phyloP scores from a whole-genome alignment of 1,140 invertebrate species.

The Ips nitidus region DNA sequence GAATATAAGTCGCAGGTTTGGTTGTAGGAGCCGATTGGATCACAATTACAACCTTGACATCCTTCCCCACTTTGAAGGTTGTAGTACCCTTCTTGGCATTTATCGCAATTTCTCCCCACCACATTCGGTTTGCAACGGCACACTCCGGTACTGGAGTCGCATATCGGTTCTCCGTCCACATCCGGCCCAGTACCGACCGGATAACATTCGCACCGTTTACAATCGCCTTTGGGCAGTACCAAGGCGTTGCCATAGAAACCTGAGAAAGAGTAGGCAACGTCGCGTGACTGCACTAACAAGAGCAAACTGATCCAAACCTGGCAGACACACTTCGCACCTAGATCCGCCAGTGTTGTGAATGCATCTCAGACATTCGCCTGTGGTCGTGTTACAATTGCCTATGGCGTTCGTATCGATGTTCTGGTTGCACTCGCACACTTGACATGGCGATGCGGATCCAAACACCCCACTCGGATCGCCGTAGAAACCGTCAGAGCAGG shows the following conservation, averaged over 20 bases:
- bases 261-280: conserved; percentile 41
- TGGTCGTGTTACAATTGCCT: conserved; percentile 89
- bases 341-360: conserved; percentile 93
- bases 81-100: conserved; percentile 83
- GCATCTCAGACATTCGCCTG: conserved; percentile 95
- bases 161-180: conserved; percentile 69
- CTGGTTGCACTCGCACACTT: conserved; percentile 88
- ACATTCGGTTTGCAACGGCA: conserved; percentile 88
- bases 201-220: conserved; percentile 85
- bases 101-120: conserved; percentile 83
- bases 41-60: conserved; percentile 83
- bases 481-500: conserved; percentile 93
- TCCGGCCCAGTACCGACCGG: conserved; percentile 69
- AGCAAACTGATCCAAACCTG: conserved; percentile 57
- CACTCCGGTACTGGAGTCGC: conserved; percentile 79
- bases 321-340: conserved; percentile 86
- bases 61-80: conserved; percentile 82
- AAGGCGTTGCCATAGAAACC: conserved; percentile 87
- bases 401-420: conserved; percentile 96
- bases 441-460: conserved; percentile 69
- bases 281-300: neutral
- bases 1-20: conserved; percentile 75
- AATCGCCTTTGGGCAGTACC: conserved; percentile 86
- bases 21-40: conserved; percentile 82
- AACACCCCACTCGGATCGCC: conserved; percentile 79